These are phyloP conservation scores for Campoletis sonorensis DNA, from an alignment of 1,140 invertebrate genomes.

Conservation along the genomic window DNA sequence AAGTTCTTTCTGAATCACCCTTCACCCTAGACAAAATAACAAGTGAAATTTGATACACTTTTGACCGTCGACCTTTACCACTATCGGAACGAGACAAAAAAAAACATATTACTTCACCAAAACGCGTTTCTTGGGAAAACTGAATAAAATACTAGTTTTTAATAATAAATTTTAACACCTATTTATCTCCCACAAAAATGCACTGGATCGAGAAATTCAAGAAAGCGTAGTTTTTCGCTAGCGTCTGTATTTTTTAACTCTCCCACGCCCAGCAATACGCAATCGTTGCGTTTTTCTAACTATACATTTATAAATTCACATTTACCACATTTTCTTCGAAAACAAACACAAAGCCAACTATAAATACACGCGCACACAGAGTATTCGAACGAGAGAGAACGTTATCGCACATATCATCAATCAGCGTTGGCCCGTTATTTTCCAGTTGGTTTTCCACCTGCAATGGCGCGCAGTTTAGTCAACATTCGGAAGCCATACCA, in stretches of 20 bases:
- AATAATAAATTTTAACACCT: too few relatives aligned
- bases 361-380: not conserved
- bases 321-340: conserved; percentile 49
- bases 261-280: not conserved
- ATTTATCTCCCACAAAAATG: not conserved
- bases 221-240: not conserved
- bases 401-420: conserved; percentile 56
- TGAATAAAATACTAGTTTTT: too few relatives aligned
- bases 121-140: too few relatives aligned
- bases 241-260: not conserved
- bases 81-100: too few relatives aligned
- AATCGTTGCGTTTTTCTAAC: conserved; percentile 7
- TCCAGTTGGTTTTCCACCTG: conserved; percentile 76
- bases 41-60: too few relatives aligned
- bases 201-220: not conserved
- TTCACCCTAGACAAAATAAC: too few relatives aligned
- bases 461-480: conserved; percentile 76
- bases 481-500: conserved; percentile 77
- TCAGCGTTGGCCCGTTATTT: conserved; percentile 72
- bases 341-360: conserved; percentile 23
- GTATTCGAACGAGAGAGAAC: not conserved
- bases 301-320: conserved; percentile 23
- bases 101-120: too few relatives aligned
- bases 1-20: too few relatives aligned
- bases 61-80: too few relatives aligned